Evolutionary conservation across 2,797 vertebrate genomes (phyloP), one percentile per base, ranked within the genome.

Genomic region (Alectoris magna): DNA sequence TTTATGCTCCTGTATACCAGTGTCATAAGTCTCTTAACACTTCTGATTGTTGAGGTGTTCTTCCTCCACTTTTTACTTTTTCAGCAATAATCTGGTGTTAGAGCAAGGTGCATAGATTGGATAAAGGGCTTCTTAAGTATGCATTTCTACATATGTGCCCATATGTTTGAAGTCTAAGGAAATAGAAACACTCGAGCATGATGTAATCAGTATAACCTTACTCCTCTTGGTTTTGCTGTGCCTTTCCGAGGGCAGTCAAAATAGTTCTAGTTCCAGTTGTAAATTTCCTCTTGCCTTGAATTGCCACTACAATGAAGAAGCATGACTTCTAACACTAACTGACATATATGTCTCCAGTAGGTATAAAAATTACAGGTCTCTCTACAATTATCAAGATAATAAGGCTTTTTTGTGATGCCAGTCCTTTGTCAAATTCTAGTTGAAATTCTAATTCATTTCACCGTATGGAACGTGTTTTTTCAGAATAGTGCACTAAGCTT

Each of bases 11-110:
- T n/a, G 18, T n/a, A n/a, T 21, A n/a, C 87, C n/a, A 56, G 27
- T 77, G 66, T 70, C 70, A 10, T 68, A 58, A 91, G 39, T 34
- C 84, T 55, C 34, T 31, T 66, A 41, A 77, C 51, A 24, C 6
- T 87, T 9, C 26, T 74, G 26, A 10, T 77, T 84, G 43, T 27
- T 74, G 43, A 81, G 39, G 7, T 66, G 74, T 16, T 83, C 21
- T 79, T 90, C 43, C 71, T 84, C 23, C 77, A 21, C 53, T 38
- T 27, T 74, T 81, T 77, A 67, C 17, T 76, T 93, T 92, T 75
- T 63, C 29, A 81, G 26, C 7, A 78, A 11, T 58, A 41, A 48
- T 43, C 23, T 13, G 55, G 15, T 16, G 46, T 81, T 90, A 81
- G n/a, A 92, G 71, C 27, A 72, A 63, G 59, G 10, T 4, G 2